These are phyloP conservation scores for Fringilla coelebs DNA, from an alignment of 2,797 vertebrate species.

Conservation along the genomic window DNA sequence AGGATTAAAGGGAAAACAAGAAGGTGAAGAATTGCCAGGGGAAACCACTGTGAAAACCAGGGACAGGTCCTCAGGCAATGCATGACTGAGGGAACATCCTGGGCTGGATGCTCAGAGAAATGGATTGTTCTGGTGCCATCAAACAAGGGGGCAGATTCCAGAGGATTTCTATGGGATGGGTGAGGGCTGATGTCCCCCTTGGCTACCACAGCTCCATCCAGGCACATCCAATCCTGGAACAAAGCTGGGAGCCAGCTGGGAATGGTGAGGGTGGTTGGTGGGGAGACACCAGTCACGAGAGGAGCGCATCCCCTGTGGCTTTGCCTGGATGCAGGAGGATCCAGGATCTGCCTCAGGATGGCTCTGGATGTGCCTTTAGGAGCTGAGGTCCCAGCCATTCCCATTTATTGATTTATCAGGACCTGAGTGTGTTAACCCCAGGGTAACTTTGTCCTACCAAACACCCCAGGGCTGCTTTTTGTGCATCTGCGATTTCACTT, in stretches of 20 bases:
- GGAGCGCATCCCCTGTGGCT: background rate
- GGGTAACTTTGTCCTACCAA: rapidly evolving
- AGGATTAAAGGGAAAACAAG: background rate
- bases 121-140: background rate
- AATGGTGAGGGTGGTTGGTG: background rate
- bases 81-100: background rate
- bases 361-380: rapidly evolving
- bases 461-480: background rate
- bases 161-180: rapidly evolving
- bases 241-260: background rate
- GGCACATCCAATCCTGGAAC: background rate
- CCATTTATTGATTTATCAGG: background rate
- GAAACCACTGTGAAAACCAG: background rate
- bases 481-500: background rate
- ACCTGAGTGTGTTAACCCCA: background rate
- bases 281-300: background rate
- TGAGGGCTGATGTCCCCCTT: background rate
- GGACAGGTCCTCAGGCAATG: background rate
- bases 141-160: background rate
- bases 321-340: background rate
- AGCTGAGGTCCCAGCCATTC: background rate
- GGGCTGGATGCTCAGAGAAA: background rate
- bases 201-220: rapidly evolving
- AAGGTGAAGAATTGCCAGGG: background rate
- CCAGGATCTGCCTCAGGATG: background rate